phyloP scores from a whole-genome alignment of 2,888 invertebrate species.

The Hypselothyrea guttata region DNA sequence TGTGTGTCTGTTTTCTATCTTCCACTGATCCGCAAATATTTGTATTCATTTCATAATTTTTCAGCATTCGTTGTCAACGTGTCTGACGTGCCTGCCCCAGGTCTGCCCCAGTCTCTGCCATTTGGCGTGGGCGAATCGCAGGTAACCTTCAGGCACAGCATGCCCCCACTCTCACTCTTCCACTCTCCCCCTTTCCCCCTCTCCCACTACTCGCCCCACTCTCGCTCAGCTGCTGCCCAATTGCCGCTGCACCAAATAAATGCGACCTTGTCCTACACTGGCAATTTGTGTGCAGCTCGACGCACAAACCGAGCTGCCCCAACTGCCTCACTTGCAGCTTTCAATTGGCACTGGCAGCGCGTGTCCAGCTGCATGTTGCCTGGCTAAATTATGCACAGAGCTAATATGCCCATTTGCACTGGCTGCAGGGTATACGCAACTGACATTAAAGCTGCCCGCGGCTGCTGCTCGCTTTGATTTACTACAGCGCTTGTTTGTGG shows the following conservation, averaged over 20 bases:
- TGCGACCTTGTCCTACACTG: slow-evolving; percentile 76
- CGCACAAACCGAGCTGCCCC: background rate
- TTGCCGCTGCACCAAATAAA: slow-evolving; percentile 72
- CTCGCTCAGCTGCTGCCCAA: slow-evolving; percentile 48
- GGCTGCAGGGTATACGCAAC: background rate
- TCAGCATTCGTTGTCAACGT: slow-evolving; percentile 52
- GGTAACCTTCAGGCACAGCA: background rate
- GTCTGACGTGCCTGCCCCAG: too few relatives aligned
- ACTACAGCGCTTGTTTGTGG: too few relatives aligned
- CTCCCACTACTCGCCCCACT: background rate
- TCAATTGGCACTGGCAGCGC: background rate
- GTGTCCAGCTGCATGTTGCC: slow-evolving; percentile 67
- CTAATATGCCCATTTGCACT: background rate
- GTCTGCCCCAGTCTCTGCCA: slow-evolving; percentile 28
- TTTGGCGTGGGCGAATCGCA: slow-evolving; percentile 5
- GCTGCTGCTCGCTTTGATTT: too few relatives aligned
- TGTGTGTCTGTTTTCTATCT: slow-evolving; percentile 10
- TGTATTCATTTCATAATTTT: slow-evolving; percentile 71
- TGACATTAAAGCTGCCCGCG: background rate
- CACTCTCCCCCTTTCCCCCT: background rate
- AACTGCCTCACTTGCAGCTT: slow-evolving; percentile 8
- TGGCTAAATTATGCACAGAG: slow-evolving; percentile 35
- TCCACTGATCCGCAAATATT: slow-evolving; percentile 65
- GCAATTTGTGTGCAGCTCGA: slow-evolving; percentile 58
- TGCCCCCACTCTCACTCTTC: background rate